phyloP scores from a whole-genome alignment of 2,797 vertebrate genomes.

The Columba guinea region DNA sequence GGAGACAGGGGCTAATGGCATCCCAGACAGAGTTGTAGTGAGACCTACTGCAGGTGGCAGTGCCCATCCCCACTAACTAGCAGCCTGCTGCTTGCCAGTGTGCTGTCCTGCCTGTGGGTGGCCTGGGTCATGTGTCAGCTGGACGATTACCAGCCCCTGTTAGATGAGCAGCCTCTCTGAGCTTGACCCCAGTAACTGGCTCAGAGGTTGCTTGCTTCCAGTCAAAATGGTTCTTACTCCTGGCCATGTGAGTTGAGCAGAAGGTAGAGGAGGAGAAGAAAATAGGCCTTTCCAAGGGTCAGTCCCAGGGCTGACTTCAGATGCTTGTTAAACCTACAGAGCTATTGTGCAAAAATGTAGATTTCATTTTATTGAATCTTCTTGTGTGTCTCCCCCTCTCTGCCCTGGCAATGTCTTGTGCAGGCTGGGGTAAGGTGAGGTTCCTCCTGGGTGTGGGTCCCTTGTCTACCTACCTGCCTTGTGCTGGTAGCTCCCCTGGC shows the following conservation, averaged over 20 bases:
- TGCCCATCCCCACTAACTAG: accelerated
- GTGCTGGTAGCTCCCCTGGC: not conserved
- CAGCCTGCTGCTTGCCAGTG: not conserved
- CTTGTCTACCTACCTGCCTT: not conserved
- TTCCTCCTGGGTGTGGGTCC: no score
- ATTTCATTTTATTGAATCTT: not conserved
- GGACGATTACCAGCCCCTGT: not conserved
- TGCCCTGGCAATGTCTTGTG: not conserved
- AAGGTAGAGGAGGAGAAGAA: not conserved
- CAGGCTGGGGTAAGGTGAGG: not conserved
- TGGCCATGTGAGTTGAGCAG: not conserved
- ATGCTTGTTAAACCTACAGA: not conserved
- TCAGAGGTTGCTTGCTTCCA: not conserved
- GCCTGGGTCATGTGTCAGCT: accelerated
- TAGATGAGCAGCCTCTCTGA: accelerated
- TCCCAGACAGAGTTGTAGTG: not conserved
- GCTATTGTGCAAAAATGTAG: not conserved
- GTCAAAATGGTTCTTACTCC: not conserved
- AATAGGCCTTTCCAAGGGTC: not conserved
- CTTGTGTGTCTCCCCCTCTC: not conserved
- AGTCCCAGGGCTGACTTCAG: not conserved
- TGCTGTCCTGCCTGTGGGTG: not conserved
- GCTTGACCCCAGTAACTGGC: no score
- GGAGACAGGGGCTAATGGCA: not conserved
- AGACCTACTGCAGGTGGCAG: accelerated